A percentile compares a stretch with the other conserved stretches of the same genome.
Evolutionary conservation across 2,888 invertebrate species (phyloP).

Genomic region (Candidula unifasciata): DNA sequence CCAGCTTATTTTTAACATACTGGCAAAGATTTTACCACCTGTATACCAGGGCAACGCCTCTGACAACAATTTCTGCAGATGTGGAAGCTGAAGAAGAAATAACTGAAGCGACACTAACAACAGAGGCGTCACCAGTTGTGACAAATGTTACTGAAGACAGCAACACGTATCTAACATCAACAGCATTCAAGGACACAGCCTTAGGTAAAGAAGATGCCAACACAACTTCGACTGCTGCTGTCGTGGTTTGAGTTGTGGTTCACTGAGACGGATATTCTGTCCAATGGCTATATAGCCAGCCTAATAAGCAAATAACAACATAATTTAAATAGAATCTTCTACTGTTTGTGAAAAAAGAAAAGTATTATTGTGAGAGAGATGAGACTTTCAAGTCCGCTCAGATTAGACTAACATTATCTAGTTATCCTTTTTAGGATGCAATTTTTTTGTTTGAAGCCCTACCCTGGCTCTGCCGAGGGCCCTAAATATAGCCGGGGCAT

Average conservation of each 20-base stretch:
- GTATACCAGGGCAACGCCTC: not conserved
- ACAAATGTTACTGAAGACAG: not conserved
- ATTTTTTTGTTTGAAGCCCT: too few relatives aligned
- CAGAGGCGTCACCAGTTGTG: not conserved
- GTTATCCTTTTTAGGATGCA: too few relatives aligned
- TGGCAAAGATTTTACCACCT: constrained; percentile 27
- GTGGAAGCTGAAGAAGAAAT: not conserved
- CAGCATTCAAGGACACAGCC: not conserved
- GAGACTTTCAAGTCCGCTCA: too few relatives aligned
- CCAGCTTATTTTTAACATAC: constrained; percentile 24
- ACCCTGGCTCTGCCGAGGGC: too few relatives aligned
- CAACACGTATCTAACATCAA: not conserved
- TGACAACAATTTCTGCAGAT: not conserved
- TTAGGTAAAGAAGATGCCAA: not conserved
- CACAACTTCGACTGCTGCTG: not conserved
- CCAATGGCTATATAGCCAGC: too few relatives aligned
- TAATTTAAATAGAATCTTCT: too few relatives aligned
- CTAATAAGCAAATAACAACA: too few relatives aligned
- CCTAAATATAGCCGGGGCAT: too few relatives aligned
- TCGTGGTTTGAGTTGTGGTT: not conserved
- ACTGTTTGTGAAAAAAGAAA: too few relatives aligned
- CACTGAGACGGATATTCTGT: not conserved
- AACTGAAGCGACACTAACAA: not conserved
- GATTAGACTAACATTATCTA: too few relatives aligned
- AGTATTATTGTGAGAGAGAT: too few relatives aligned